Base-by-base conservation (phyloP, 2,797 vertebrate genomes). In the Macropus fuliginosus region DNA sequence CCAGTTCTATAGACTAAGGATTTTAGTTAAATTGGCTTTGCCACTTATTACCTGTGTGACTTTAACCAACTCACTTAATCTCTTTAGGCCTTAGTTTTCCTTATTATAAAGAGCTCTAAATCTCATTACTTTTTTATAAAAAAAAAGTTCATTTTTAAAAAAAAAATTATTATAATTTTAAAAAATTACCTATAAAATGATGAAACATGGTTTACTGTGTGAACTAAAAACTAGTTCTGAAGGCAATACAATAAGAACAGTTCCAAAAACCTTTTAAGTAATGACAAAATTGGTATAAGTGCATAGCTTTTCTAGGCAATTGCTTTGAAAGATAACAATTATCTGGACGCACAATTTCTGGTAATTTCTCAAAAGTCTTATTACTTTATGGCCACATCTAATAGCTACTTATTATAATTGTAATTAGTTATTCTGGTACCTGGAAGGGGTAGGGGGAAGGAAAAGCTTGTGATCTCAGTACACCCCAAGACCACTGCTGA, bases 301-400 rank as follows among this genome's bases (percentile, higher is more conserved):
- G 87, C 0, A 55, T 66, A 66, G 54, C 90, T 56, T 28, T 91
- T 93, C 46, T 90, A 66, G 92, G 24, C 56, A 93, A 74, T 11
- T 93, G 13, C 59, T 95, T 95, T 55, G 54, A 93, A 93, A 52
- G n/a, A 95, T 46, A 95, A 66, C 0, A 91, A 34, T 46, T 93
- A 40, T 31, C 52, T 55, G 3, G 6, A 81, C 55, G 13, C 28
- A 0, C 6, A 87, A 52, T 87, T 50, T n/a, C 56, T 93, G 55
- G 89, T 31, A 55, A 87, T 81, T 81, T 81, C 46, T 66, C 31
- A 66, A 66, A 12, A 62, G 13, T 66, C 59, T n/a, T 66, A 66
- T 66, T n/a, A 66, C 31, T 66, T 66, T 29, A 13, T 34, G 59
- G 59, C n/a, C 66, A 81, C n/a, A 81, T 18, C 66, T 46, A 81